Percentiles rank a stretch among this genome's conserved stretches.
Conservation (phyloP, 2,113 vertebrate species). For the Rhinolophus ferrumequinum region DNA sequence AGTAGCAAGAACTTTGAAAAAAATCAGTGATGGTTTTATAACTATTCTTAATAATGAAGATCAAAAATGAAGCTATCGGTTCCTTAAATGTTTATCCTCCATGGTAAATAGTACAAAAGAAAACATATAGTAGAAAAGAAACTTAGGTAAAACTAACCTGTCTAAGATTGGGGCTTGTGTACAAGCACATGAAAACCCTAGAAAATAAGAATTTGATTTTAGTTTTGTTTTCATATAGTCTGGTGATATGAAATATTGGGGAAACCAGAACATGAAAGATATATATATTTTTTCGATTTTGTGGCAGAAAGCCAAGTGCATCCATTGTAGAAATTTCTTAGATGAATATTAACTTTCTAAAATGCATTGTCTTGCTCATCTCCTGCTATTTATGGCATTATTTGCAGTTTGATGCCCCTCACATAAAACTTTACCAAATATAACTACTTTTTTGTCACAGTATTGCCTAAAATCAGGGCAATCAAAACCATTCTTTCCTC, state of each 20-base stretch:
- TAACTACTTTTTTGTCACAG: not conserved
- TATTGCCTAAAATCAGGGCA: not conserved
- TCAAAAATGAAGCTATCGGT: not conserved
- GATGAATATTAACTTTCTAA: not conserved
- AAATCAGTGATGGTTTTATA: not conserved
- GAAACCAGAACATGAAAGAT: not conserved
- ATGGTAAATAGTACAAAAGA: not conserved
- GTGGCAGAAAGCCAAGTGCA: not conserved
- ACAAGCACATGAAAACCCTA: not conserved
- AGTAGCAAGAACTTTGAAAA: not conserved
- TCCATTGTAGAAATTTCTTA: not conserved
- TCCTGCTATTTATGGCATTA: not conserved
- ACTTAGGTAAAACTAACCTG: not conserved
- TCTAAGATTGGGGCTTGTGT: conserved; percentile 7
- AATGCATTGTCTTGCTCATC: not conserved
- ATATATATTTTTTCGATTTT: not conserved
- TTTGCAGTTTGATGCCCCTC: not conserved
- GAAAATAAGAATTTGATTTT: not conserved
- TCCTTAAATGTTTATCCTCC: not conserved
- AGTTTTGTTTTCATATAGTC: not conserved
- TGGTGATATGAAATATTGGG: not conserved
- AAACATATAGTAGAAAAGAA: not conserved
- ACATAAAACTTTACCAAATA: not conserved
- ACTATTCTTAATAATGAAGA: not conserved
- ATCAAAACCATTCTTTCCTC: not conserved